Percentiles rank a stretch among this genome's conserved stretches.
phyloP scores from a whole-genome alignment of 2,888 invertebrate species.

The Mactromeris polynyma region DNA sequence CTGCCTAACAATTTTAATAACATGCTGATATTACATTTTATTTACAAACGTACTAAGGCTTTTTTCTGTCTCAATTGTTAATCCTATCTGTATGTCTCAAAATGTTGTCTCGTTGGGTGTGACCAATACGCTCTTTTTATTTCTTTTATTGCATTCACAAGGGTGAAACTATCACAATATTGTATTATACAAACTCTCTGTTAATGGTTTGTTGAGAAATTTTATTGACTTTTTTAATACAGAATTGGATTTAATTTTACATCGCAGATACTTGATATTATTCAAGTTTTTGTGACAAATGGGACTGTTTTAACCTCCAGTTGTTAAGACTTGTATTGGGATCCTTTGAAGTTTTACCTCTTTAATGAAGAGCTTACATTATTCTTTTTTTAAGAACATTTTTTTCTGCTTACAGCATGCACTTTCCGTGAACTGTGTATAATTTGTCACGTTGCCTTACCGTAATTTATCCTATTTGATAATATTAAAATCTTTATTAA shows the following conservation, averaged over 20 bases:
- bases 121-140: slow-evolving; percentile 16
- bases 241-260: slow-evolving; percentile 2
- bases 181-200: slow-evolving; percentile 22
- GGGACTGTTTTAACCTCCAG: slow-evolving; percentile 4
- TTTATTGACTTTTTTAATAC: slow-evolving; percentile 16
- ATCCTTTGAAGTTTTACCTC: slow-evolving; percentile 16
- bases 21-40: slow-evolving; percentile 12
- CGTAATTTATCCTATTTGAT: neutral
- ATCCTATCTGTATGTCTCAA: neutral
- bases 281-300: slow-evolving; percentile 29
- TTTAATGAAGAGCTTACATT: slow-evolving; percentile 20
- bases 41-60: neutral
- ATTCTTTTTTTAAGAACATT: neutral
- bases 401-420: neutral
- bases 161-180: slow-evolving; percentile 20
- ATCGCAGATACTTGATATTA: slow-evolving; percentile 36
- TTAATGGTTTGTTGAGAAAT: slow-evolving; percentile 21
- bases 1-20: neutral
- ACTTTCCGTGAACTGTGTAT: neutral
- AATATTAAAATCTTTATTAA: neutral
- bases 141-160: slow-evolving; percentile 29
- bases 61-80: slow-evolving; percentile 13
- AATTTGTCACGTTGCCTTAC: neutral
- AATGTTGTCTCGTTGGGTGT: slow-evolving; percentile 17
- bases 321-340: neutral